These are phyloP conservation scores for Tetranychus truncatus DNA, from an alignment of 2,888 invertebrate species.

Conservation along the genomic window DNA sequence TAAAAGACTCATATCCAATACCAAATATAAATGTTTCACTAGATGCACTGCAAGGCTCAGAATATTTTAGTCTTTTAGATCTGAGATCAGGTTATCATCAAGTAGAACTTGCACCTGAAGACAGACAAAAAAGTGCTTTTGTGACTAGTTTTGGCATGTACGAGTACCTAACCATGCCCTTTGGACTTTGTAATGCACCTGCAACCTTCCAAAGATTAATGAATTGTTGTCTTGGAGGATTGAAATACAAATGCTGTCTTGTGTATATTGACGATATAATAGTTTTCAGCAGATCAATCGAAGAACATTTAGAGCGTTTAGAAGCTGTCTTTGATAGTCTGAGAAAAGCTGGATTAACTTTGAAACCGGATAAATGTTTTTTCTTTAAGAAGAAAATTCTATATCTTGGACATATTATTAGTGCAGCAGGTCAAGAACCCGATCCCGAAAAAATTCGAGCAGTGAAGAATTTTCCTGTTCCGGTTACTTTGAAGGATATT, in stretches of 20 bases:
- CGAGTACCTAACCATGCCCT: slow-evolving; percentile 25
- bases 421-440: no score
- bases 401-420: no score
- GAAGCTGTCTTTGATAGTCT: slow-evolving; percentile 25
- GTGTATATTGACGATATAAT: slow-evolving; percentile 27
- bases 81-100: slow-evolving; percentile 28
- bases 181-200: slow-evolving; percentile 25
- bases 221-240: slow-evolving; percentile 23
- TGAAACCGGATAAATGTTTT: no score
- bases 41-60: slow-evolving; percentile 22
- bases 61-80: slow-evolving; percentile 23
- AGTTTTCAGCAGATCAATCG: slow-evolving; percentile 21
- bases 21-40: slow-evolving; percentile 25
- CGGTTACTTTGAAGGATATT: slow-evolving; percentile 22
- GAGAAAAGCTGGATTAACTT: slow-evolving; percentile 22
- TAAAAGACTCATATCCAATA: slow-evolving; percentile 26
- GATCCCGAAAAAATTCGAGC: not conserved
- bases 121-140: slow-evolving; percentile 27
- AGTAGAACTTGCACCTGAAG: slow-evolving; percentile 23
- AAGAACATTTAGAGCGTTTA: slow-evolving; percentile 23
- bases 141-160: slow-evolving; percentile 23
- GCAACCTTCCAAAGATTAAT: slow-evolving; percentile 27
- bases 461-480: slow-evolving; percentile 22
- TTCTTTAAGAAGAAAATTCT: no score
- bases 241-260: slow-evolving; percentile 23